These are phyloP conservation scores for Barypeithes pellucidus DNA, from an alignment of 2,888 invertebrate species.

Conservation along the genomic window DNA sequence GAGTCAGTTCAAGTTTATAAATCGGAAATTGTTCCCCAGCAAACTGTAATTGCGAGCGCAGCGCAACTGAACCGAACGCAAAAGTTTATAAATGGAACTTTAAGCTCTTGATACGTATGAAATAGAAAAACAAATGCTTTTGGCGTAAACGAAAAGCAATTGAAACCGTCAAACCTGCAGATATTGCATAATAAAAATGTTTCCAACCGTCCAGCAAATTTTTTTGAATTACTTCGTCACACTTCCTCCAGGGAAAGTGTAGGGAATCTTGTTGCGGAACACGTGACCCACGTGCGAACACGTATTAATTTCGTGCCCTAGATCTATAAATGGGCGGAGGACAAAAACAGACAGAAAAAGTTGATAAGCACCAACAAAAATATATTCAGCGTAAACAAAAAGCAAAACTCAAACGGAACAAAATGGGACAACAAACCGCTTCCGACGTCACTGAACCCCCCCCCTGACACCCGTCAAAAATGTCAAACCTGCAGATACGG, in stretches of 20 bases:
- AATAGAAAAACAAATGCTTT: too few relatives aligned
- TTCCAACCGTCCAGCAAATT: constrained; percentile 99
- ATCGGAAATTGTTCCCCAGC: too few relatives aligned
- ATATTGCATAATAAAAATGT: constrained; percentile 99
- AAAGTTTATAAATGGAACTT: too few relatives aligned
- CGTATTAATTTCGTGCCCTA: constrained; percentile 96
- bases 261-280: constrained; percentile 96
- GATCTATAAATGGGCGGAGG: too few relatives aligned
- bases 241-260: constrained; percentile 96
- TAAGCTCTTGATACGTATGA: too few relatives aligned
- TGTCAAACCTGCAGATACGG: constrained; percentile 95
- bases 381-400: background rate
- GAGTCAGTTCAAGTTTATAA: too few relatives aligned
- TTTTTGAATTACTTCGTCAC: constrained; percentile 92
- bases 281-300: constrained; percentile 98
- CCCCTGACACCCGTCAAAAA: background rate
- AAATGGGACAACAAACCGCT: background rate
- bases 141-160: too few relatives aligned
- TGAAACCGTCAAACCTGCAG: constrained; percentile 85
- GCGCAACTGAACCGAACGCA: too few relatives aligned
- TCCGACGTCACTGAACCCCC: background rate
- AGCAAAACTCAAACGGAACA: background rate
- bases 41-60: too few relatives aligned
- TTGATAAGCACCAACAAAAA: too few relatives aligned
- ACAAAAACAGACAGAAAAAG: too few relatives aligned